phyloP scores from a whole-genome alignment of 2,113 vertebrate species.

The Vicugna pacos region DNA sequence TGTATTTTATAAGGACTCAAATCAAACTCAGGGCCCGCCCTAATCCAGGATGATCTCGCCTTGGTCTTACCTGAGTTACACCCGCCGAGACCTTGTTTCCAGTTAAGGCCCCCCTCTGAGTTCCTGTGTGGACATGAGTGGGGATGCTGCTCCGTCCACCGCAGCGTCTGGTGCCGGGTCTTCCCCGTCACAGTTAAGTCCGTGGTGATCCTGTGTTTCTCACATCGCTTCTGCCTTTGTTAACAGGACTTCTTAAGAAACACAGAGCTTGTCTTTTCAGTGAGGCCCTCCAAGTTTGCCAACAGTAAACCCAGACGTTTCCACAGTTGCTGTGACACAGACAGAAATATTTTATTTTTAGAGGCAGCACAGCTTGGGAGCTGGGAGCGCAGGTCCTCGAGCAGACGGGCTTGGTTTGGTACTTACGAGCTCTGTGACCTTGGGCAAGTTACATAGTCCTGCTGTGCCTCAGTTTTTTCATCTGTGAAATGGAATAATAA shows the following conservation, averaged over 20 bases:
- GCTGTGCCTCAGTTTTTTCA: background rate
- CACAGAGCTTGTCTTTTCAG: background rate
- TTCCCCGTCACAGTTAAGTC: background rate
- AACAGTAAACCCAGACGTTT: background rate
- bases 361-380: background rate
- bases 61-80: background rate
- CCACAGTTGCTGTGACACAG: background rate
- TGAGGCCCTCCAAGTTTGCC: background rate
- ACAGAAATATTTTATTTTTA: background rate
- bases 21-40: too few relatives aligned
- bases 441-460: background rate
- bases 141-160: background rate
- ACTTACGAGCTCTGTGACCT: background rate
- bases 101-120: background rate
- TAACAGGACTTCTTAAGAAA: background rate
- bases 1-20: background rate
- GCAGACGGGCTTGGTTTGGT: background rate
- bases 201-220: background rate
- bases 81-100: background rate
- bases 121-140: background rate
- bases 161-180: rapidly evolving
- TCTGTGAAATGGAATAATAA: background rate
- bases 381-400: too few relatives aligned
- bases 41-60: background rate
- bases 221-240: background rate